phyloP scores from a whole-genome alignment of 2,113 vertebrate species.

The Nesoenas mayeri region DNA sequence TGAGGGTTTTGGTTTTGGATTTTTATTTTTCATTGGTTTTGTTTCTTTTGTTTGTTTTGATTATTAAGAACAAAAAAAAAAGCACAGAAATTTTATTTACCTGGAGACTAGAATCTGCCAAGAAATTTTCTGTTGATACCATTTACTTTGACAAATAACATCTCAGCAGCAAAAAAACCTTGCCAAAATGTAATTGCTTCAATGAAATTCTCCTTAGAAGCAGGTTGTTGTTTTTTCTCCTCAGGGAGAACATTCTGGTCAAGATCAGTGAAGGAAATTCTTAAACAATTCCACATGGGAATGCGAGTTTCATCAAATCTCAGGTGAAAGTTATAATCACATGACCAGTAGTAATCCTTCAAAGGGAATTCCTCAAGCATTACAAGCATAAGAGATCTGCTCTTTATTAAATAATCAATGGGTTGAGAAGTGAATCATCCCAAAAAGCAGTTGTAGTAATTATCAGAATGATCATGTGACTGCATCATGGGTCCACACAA shows the following conservation, averaged over 20 bases:
- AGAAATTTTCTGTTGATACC: not conserved
- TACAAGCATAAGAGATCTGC: not conserved
- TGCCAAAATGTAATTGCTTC: not conserved
- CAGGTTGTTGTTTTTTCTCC: fast-evolving
- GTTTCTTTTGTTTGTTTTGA: too few relatives aligned
- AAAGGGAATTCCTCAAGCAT: not conserved
- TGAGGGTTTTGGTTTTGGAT: not conserved
- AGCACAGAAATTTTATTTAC: not conserved
- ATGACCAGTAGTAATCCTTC: not conserved
- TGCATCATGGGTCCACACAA: not conserved
- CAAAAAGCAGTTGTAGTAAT: not conserved
- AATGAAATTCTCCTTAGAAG: not conserved
- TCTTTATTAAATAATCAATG: not conserved
- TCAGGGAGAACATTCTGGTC: not conserved
- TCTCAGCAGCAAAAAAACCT: not conserved
- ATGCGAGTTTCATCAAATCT: not conserved
- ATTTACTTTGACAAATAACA: not conserved
- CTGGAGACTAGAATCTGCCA: not conserved
- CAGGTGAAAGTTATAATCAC: not conserved
- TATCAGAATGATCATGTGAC: not conserved
- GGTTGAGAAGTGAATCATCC: not conserved
- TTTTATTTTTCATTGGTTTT: too few relatives aligned
- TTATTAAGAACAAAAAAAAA: not conserved
- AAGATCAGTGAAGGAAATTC: not conserved
- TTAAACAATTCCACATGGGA: not conserved